Conservation (phyloP, 2,113 vertebrate species). For the Notarius lentiginosus region DNA sequence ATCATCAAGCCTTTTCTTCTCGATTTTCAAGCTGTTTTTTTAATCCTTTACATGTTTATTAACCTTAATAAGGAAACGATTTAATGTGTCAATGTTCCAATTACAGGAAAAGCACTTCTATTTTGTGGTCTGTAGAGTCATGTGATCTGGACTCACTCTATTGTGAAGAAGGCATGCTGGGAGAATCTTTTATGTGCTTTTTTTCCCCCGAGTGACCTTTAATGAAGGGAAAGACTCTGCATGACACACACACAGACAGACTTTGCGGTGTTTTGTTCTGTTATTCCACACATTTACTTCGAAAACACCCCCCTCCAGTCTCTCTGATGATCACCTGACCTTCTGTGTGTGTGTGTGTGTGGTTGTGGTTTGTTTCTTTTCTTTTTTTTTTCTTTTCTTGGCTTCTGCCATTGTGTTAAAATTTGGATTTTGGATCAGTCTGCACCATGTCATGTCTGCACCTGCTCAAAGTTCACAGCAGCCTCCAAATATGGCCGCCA, state of each 20-base stretch:
- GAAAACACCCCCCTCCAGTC: background rate
- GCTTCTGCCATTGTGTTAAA: background rate
- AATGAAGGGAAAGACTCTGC: background rate
- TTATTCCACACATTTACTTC: background rate
- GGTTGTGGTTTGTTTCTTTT: too few relatives aligned
- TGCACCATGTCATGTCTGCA: too few relatives aligned
- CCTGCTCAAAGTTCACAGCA: too few relatives aligned
- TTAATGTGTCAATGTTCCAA: background rate
- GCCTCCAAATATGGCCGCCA: too few relatives aligned
- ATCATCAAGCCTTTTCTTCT: too few relatives aligned
- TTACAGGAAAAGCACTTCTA: background rate
- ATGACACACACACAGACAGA: slow-evolving; percentile 18
- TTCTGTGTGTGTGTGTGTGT: too few relatives aligned
- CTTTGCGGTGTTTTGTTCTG: background rate
- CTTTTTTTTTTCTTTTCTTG: too few relatives aligned
- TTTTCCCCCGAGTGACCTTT: slow-evolving; percentile 13
- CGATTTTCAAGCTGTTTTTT: too few relatives aligned
- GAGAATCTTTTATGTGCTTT: background rate
- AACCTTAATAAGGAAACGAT: background rate
- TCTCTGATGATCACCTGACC: background rate
- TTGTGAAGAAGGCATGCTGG: slow-evolving; percentile 3
- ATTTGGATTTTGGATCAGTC: background rate
- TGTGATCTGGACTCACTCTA: background rate
- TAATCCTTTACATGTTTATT: background rate
- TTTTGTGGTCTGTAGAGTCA: background rate